Evolutionary conservation across 2,113 vertebrate species (phyloP), one percentile per base, ranked within the genome.

Genomic region (Halichoerus grypus): DNA sequence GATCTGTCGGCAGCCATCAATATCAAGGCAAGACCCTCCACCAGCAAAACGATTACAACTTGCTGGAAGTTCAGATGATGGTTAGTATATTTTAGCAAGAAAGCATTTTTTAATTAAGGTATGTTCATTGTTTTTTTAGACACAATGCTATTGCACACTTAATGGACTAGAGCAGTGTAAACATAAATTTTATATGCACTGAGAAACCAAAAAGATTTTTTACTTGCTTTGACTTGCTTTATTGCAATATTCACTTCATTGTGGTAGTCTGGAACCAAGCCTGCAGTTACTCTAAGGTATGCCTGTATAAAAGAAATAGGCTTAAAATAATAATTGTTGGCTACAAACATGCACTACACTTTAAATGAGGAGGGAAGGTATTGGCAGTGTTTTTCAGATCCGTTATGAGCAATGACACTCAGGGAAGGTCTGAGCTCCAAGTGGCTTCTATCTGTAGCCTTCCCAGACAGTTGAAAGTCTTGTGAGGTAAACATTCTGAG

Each of bases 351-450:
- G 53, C 24, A 55, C 21, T 71, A 4, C 3, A 87, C 51, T 92
- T 95, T 94, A 94, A 95, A 93, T 59, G 46, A 88, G 39, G 28
- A 91, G 15, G 82, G 36, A 71, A 71, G 57, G 67, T 79, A 31
- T 33, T 81, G 22, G 28, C 9, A 51, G 84, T 59, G n/a, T n/a
- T 95, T 91, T 95, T 14, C n/a, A 92, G 67, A 63, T 77, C 28
- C 42, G 39, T 95, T 95, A 46, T 77, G 51, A 72, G 26, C 28
- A 92, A 87, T 24, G 79, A 33, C 21, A 86, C 22, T 61, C 80
- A 39, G 14, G 82, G 4, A 33, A 91, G 55, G 57, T 39, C 42
- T 95, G 71, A 81, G 4, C 26, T 94, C 55, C 33, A 13, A 39
- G 8, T 59, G 46, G 51, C 7, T 89, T 89, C 90, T 84, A 33